A percentile compares a stretch with the other conserved stretches of the same genome.
phyloP scores from a whole-genome alignment of 2,888 invertebrate species.

The Folsomia manolachei region DNA sequence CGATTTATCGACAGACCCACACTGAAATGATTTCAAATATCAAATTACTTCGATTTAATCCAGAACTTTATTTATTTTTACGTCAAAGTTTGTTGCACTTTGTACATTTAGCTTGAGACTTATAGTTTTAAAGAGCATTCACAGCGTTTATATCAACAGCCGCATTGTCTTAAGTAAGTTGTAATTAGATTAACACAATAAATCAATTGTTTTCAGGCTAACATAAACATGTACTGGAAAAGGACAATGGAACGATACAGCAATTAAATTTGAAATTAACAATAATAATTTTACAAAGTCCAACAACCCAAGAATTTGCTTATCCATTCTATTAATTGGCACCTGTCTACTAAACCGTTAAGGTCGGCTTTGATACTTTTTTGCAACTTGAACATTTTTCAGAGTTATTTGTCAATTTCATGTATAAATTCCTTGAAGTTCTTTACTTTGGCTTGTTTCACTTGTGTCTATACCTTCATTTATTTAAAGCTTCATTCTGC shows the following conservation, averaged over 20 bases:
- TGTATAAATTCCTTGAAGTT: not conserved
- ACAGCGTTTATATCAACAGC: not conserved
- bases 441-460: not conserved
- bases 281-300: not conserved
- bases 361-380: not conserved
- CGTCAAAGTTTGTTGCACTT: not conserved
- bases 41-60: not conserved
- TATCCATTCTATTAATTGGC: not conserved
- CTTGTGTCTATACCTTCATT: too few species aligned
- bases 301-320: not conserved
- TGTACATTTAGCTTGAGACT: not conserved
- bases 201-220: not conserved
- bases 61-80: not conserved
- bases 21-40: not conserved
- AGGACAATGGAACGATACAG: not conserved
- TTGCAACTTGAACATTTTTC: not conserved
- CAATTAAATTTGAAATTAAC: not conserved
- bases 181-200: not conserved
- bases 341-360: not conserved
- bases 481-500: too few species aligned
- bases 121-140: not conserved
- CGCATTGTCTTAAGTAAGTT: not conserved
- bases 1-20: too few species aligned
- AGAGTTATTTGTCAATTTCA: not conserved
- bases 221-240: not conserved